Base-by-base conservation (phyloP, 2,113 vertebrate species). In the Gorsachius goisagi region DNA sequence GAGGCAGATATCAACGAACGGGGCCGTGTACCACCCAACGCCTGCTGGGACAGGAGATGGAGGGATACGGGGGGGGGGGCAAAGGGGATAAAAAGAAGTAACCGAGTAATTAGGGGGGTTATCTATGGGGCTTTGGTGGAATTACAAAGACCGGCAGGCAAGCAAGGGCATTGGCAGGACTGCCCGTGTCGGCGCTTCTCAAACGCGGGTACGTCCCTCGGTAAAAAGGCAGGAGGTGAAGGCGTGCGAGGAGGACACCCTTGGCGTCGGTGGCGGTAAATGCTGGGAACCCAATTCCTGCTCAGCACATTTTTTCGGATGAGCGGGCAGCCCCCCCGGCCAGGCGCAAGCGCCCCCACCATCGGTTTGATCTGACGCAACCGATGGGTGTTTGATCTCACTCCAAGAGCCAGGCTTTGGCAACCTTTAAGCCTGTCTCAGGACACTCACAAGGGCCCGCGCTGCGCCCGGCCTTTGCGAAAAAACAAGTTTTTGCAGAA, bases 21-120 rank as follows among this genome's bases (percentile, higher is more conserved):
- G 10, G 45, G 59, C 1, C 2, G 0, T 1, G 8, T 16, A 11
- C 8, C 4, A 0, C 41, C 22, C 15, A 50, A 58, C 2, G 1
- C 16, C 28, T 4, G 45, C 72, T 20, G 85, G 64, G 27, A 9
- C 15, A 14, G 23, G 12, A n/a, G 72, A 41, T 7, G 21, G 59
- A 41, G 45, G 47, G 60, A 28, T 49, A 6, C 22, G 2, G 55
- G 55, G 14, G n/a, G n/a, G n/a, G 62, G 74, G 49, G 39, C 12
- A 41, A 56, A 19, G 27, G 41, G 86, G 12, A 63, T 23, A 22
- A 63, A 35, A 44, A 2, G 24, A 27, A 11, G 21, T 1, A 10
- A 59, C 15, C 0, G 3, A 60, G 1, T 6, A 9, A 9, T 32
- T 9, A 12, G 14, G 26, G 44, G 7, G 27, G 4, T 74, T 47